A percentile compares a stretch with the other conserved stretches of the same genome.
Conservation (phyloP, 2,888 invertebrate genomes). For the Hyles lineata region DNA sequence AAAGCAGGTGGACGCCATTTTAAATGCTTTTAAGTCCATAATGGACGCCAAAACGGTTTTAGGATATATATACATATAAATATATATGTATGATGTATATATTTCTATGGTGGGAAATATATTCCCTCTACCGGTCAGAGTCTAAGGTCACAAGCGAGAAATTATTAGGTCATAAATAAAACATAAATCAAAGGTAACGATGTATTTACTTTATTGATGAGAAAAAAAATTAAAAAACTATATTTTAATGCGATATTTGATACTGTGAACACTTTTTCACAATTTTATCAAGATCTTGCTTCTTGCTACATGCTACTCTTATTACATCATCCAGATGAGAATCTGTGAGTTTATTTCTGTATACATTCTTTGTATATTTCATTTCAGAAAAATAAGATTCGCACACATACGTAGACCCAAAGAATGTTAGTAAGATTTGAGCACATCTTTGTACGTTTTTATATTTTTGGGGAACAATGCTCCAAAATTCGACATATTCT, state of each 20-base stretch:
- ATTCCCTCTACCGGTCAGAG: no score
- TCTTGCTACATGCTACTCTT: slow-evolving; percentile 35
- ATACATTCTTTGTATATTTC: slow-evolving; percentile 32
- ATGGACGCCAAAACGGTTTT: no score
- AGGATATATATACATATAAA: no score
- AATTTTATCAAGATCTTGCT: slow-evolving; percentile 31
- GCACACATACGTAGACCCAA: slow-evolving; percentile 30
- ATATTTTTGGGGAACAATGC: slow-evolving; percentile 35
- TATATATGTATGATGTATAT: no score
- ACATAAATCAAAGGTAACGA: slow-evolving; percentile 8
- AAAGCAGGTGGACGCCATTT: no score
- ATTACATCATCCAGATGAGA: slow-evolving; percentile 36
- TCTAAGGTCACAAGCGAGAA: background rate
- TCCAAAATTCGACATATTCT: slow-evolving; percentile 35
- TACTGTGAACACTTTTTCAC: slow-evolving; percentile 28
- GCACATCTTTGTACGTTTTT: slow-evolving; percentile 32
- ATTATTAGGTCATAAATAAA: slow-evolving; percentile 11
- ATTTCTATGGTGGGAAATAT: no score
- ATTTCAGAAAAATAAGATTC: slow-evolving; percentile 27
- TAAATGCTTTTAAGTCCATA: no score
- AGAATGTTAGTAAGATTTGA: slow-evolving; percentile 31
- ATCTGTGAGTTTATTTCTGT: slow-evolving; percentile 34
- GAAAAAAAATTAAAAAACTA: background rate
- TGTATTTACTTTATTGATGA: background rate
- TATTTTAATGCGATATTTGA: background rate